Percentiles rank a stretch among this genome's conserved stretches.
phyloP scores from a whole-genome alignment of 2,113 vertebrate species.

The Macrotus californicus region DNA sequence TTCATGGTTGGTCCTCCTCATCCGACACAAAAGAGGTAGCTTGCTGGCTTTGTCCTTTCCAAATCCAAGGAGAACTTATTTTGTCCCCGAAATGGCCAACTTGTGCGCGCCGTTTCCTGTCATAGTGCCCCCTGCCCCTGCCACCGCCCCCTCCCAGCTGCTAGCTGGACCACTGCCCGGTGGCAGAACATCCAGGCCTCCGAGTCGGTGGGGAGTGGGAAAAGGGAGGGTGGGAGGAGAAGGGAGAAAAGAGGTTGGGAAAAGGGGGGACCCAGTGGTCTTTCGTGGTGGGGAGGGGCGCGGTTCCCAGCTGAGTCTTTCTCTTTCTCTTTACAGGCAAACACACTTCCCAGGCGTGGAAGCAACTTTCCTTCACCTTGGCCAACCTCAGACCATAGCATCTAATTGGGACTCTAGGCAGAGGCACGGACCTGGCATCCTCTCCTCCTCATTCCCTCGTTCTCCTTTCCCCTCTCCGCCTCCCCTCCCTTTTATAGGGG shows the following conservation, averaged over 20 bases:
- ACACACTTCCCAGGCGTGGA: slow-evolving; percentile 55
- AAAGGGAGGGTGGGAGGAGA: slow-evolving; percentile 32
- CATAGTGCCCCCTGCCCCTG: slow-evolving; percentile 68
- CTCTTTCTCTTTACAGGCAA: slow-evolving; percentile 33
- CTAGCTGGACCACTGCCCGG: slow-evolving; percentile 72
- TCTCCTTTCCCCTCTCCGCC: slow-evolving; percentile 53
- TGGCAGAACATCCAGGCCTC: slow-evolving; percentile 71
- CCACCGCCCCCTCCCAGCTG: slow-evolving; percentile 60
- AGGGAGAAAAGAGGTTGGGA: slow-evolving; percentile 38
- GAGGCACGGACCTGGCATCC: slow-evolving; percentile 32
- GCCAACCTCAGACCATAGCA: slow-evolving; percentile 31
- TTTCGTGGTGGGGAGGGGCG: slow-evolving; percentile 38
- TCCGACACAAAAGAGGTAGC: slow-evolving; percentile 68
- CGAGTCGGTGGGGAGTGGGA: slow-evolving; percentile 63
- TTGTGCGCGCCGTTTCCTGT: slow-evolving; percentile 74
- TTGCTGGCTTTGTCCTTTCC: slow-evolving; percentile 69
- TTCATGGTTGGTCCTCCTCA: slow-evolving; percentile 68
- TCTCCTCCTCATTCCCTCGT: slow-evolving; percentile 40
- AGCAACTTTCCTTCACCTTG: slow-evolving; percentile 75
- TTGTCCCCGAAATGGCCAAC: slow-evolving; percentile 69
- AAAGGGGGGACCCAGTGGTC: slow-evolving; percentile 52
- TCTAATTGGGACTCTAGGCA: slow-evolving; percentile 38
- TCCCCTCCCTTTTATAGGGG: slow-evolving; percentile 59
- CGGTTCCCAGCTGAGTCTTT: not conserved
- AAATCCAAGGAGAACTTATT: slow-evolving; percentile 63